Conservation (phyloP, 1,140 invertebrate species). For the Lineus longissimus region DNA sequence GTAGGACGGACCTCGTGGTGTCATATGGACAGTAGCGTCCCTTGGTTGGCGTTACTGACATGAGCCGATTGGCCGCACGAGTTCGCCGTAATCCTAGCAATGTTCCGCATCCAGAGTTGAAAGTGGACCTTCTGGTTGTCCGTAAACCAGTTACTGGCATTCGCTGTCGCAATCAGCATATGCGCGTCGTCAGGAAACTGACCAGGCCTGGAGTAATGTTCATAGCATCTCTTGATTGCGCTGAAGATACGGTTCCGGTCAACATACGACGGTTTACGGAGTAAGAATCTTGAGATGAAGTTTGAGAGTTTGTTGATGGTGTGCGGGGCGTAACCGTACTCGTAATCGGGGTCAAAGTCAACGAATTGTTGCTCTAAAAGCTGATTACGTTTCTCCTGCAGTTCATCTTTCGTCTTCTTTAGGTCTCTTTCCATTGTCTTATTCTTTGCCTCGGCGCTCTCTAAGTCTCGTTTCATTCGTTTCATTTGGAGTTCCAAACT, state of each 20-base stretch:
- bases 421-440: conserved; percentile 30
- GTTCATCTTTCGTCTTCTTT: conserved; percentile 29
- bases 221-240: conserved; percentile 34
- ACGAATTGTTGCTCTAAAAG: conserved; percentile 27
- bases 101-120: conserved; percentile 38
- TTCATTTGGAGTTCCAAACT: conserved; percentile 34
- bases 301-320: conserved; percentile 37
- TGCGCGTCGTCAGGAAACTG: conserved; percentile 41
- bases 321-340: conserved; percentile 36
- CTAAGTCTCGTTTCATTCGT: conserved; percentile 31
- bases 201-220: conserved; percentile 28
- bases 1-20: too few relatives aligned
- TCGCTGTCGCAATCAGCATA: conserved; percentile 46
- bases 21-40: too few relatives aligned
- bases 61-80: too few relatives aligned
- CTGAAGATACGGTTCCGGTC: conserved; percentile 36
- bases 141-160: conserved; percentile 45
- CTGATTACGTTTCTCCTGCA: conserved; percentile 31
- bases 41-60: too few relatives aligned
- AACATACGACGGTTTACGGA: conserved; percentile 36
- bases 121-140: conserved; percentile 31
- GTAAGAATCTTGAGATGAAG: conserved; percentile 35
- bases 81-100: conserved; percentile 17
- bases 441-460: conserved; percentile 36
- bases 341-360: conserved; percentile 39